Conservation (phyloP, 2,113 vertebrate genomes). For the Paramormyrops kingsleyae region DNA sequence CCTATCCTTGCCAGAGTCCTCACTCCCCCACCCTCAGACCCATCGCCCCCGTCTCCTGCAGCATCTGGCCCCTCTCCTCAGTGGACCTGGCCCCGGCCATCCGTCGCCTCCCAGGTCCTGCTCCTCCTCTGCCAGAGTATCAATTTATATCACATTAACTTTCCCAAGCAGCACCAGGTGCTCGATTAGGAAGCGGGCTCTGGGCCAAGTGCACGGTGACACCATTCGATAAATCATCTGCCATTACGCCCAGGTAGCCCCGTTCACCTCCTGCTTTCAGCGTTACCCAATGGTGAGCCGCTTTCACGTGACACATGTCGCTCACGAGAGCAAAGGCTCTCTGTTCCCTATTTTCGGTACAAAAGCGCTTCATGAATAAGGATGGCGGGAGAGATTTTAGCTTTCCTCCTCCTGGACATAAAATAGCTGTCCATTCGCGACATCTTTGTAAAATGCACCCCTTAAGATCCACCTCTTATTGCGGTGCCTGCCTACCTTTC, state of each 20-base stretch:
- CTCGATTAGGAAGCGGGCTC: slow-evolving; percentile 42
- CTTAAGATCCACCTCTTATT: background rate
- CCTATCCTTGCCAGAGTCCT: slow-evolving; percentile 13
- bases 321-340: background rate
- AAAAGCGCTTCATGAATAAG: background rate
- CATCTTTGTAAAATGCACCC: background rate
- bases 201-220: slow-evolving; percentile 35
- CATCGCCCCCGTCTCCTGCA: slow-evolving; percentile 25
- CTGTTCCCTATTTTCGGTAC: background rate
- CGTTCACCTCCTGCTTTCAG: slow-evolving; percentile 9
- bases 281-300: background rate
- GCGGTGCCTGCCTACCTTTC: background rate
- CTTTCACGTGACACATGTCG: background rate
- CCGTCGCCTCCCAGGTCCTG: slow-evolving; percentile 18
- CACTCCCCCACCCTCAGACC: slow-evolving; percentile 16
- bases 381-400: background rate
- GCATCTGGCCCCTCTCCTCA: slow-evolving; percentile 40
- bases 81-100: slow-evolving; percentile 25
- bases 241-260: slow-evolving; percentile 37
- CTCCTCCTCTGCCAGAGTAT: slow-evolving; percentile 35
- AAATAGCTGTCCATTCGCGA: background rate
- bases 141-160: slow-evolving; percentile 52
- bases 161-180: slow-evolving; percentile 47
- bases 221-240: slow-evolving; percentile 48
- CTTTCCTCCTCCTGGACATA: background rate